These are phyloP conservation scores for Ennomos quercinarius DNA, from an alignment of 2,888 invertebrate species.

Conservation along the genomic window DNA sequence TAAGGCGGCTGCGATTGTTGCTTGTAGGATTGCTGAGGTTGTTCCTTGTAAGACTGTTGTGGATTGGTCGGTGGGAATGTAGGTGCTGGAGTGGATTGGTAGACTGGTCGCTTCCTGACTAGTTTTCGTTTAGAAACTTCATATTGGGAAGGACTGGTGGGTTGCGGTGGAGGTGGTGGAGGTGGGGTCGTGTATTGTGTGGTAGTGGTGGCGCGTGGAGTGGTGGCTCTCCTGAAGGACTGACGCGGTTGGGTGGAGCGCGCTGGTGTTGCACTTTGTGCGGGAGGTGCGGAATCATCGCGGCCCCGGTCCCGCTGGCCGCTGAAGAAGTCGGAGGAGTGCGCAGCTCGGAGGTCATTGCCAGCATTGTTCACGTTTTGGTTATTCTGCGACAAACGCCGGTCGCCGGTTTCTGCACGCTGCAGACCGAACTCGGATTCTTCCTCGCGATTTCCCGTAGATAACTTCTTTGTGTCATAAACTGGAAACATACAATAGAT, in stretches of 20 bases:
- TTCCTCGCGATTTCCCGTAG: slow-evolving; percentile 84
- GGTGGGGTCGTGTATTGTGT: slow-evolving; percentile 53
- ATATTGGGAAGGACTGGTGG: slow-evolving; percentile 52
- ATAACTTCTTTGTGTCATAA: slow-evolving; percentile 87
- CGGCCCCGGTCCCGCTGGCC: slow-evolving; percentile 78
- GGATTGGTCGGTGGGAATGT: slow-evolving; percentile 58
- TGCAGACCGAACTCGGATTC: slow-evolving; percentile 90
- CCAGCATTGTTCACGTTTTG: slow-evolving; percentile 47
- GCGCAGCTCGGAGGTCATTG: slow-evolving; percentile 88
- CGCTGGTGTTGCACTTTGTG: slow-evolving; percentile 49
- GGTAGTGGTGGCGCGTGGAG: slow-evolving; percentile 68
- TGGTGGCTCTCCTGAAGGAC: slow-evolving; percentile 70
- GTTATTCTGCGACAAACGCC: slow-evolving; percentile 65
- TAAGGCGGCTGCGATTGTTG: slow-evolving; percentile 41
- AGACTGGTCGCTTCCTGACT: slow-evolving; percentile 72
- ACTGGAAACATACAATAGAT: slow-evolving; percentile 59
- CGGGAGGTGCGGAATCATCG: slow-evolving; percentile 60
- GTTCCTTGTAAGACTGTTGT: slow-evolving; percentile 42
- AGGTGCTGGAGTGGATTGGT: slow-evolving; percentile 57
- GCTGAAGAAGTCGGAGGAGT: slow-evolving; percentile 91
- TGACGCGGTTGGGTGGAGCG: slow-evolving; percentile 57
- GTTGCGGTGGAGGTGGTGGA: slow-evolving; percentile 47
- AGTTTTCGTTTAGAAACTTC: slow-evolving; percentile 72
- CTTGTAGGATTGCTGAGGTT: slow-evolving; percentile 32
- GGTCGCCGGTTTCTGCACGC: slow-evolving; percentile 88